Evolutionary conservation across 2,888 invertebrate species (phyloP).

Genomic region (Shargacucullia verbasci): DNA sequence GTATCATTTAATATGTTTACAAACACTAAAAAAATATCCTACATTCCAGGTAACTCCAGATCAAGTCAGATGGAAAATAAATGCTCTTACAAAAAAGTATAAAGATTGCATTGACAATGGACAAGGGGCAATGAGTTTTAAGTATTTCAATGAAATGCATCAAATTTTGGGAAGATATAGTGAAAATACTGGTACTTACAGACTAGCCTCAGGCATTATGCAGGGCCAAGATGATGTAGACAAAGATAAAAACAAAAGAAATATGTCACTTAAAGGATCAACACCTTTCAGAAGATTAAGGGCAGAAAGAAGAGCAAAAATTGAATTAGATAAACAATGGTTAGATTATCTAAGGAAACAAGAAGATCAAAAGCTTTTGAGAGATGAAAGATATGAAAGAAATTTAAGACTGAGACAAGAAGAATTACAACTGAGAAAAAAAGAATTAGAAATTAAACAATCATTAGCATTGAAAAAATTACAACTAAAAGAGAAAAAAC

Average conservation of each 20-base stretch:
- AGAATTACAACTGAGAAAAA: conserved; percentile 72
- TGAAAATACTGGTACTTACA: conserved; percentile 69
- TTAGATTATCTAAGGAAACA: conserved; percentile 75
- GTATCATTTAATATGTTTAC: not conserved
- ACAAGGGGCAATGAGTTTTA: conserved; percentile 68
- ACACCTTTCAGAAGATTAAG: conserved; percentile 73
- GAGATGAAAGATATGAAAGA: conserved; percentile 75
- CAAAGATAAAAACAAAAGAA: conserved; percentile 64
- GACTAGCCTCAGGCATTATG: conserved; percentile 71
- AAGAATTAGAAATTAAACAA: conserved; percentile 77
- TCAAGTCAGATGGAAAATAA: conserved; percentile 80
- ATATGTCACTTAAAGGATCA: conserved; percentile 60
- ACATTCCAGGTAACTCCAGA: conserved; percentile 73
- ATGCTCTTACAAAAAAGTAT: conserved; percentile 78
- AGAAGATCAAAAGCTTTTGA: conserved; percentile 70
- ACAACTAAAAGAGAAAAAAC: conserved; percentile 75
- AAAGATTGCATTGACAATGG: conserved; percentile 77
- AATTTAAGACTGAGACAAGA: conserved; percentile 74
- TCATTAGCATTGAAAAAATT: conserved; percentile 73
- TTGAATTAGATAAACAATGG: conserved; percentile 78
- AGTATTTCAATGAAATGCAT: conserved; percentile 81
- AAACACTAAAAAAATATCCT: not conserved
- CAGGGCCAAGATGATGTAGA: conserved; percentile 62
- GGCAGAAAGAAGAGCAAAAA: conserved; percentile 73
- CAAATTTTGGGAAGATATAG: conserved; percentile 73